Evolutionary conservation across 1,140 invertebrate species (phyloP), one percentile per base, ranked within the genome.

Genomic region (Zeugodacus cucurbitae): DNA sequence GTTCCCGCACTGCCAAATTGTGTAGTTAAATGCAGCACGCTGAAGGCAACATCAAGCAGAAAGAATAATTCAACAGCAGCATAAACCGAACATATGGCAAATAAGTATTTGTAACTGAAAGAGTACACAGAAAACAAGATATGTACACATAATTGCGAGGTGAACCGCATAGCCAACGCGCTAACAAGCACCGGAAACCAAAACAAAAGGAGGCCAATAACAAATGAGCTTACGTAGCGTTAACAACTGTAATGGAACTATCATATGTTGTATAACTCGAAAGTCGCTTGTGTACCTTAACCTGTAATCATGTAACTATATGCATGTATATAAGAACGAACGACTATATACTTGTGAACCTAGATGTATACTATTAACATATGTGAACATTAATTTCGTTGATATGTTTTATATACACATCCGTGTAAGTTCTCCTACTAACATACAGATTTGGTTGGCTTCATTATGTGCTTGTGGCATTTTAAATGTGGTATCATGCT

Each of bases 71-170:
- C 48, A 17, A 17, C 17, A 54, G 0, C 11, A 54, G 5, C 14
- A 54, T 54, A 54, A 54, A 17, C 0, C 2, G 3, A 20, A 54
- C 48, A 54, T 54, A 20, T 54, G 20, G 0, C 0, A 54, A 17
- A 54, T 5, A 54, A 5, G 17, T 20, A 11, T 54, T 54, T 54
- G 14, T 4, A 3, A 54, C 32, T 34, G 32, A 78, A 22, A 78
- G 20, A 48, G n/a, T 26, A 78, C 26, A 20, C 20, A 8, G 74
- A 32, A 26, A 78, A 78, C 74, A 26, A 26, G 14, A 48, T 37
- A 11, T 78, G 74, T 78, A 59, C 41, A 78, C 41, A 82, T 82
- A 54, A 82, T 54, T 82, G 44, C 74, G 26, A 29, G 74, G 74
- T 48, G 44, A 82, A 48, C 74, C 41, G n/a, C n/a, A n/a, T n/a